Evolutionary conservation across 37 sponge, comb jelly and placozoan genomes (phyloP), one percentile per base, ranked within the genome.

Genomic region (Ianthella basta): DNA sequence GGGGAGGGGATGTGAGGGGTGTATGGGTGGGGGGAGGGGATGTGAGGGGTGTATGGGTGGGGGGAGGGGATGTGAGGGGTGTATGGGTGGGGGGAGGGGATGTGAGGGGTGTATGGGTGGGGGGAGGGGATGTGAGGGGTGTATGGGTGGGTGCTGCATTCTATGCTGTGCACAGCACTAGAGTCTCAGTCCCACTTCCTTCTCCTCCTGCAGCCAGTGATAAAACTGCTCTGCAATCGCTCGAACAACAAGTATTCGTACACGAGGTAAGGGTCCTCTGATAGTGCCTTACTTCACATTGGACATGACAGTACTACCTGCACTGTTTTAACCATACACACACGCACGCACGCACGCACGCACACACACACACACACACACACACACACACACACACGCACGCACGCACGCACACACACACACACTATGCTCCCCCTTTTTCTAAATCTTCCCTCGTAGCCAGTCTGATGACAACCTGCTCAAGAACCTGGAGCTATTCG

Each of bases 181-280:
- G n/a, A n/a, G n/a, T n/a, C n/a, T n/a, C n/a, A n/a, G n/a, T n/a
- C n/a, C n/a, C n/a, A n/a, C n/a, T n/a, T n/a, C n/a, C n/a, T n/a
- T n/a, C n/a, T n/a, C n/a, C n/a, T n/a, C n/a, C n/a, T 86, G 53
- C 56, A 95, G 94, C 99, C 99, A 10, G 89, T 97, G 15, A 92
- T 99, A 84, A 91, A 95, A 69, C 85, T 99, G 40, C 84, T 97
- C 16, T 99, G 93, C 84, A 99, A 99, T 79, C 69, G 99, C 59
- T 90, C 89, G 0, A 99, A 97, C 82, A 99, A 99, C 91, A 99
- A 99, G 73, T 99, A 97, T 68, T 99, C 99, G 0, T 99, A 99
- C 67, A 99, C 99, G 53, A 85, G 86, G 99, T 99, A 75, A 80
- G 93, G 87, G 15, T 13, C 39, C n/a, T 25, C 4, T 24, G 12